These are phyloP conservation scores for Botrylloides violaceus DNA, from an alignment of 23 tunicate genomes.

Conservation along the genomic window DNA sequence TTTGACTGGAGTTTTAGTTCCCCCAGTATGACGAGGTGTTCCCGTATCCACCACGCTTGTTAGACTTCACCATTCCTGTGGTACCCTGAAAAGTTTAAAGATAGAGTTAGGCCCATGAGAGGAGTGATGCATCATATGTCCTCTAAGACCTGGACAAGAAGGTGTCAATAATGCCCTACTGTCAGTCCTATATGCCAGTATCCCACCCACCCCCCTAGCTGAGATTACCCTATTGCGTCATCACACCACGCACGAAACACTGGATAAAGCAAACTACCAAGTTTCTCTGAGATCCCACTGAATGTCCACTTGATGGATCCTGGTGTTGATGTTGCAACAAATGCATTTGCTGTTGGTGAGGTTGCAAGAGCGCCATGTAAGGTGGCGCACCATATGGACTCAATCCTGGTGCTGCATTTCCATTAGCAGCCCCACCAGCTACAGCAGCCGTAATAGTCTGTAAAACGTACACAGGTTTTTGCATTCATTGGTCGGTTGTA, in stretches of 20 bases:
- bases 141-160: too few relatives aligned
- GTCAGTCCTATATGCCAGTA: too few relatives aligned
- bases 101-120: too few relatives aligned
- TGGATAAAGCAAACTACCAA: too few relatives aligned
- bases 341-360: conserved; percentile 55
- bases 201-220: too few relatives aligned
- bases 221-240: too few relatives aligned
- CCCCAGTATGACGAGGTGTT: conserved; percentile 68
- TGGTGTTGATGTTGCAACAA: conserved; percentile 70
- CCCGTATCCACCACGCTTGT: conserved; percentile 51
- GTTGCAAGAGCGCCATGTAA: conserved; percentile 76
- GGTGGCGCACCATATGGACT: conserved; percentile 78
- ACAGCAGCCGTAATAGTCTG: conserved; percentile 87
- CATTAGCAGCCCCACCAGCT: conserved; percentile 56
- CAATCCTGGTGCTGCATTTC: conserved; percentile 68
- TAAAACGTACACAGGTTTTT: too few relatives aligned
- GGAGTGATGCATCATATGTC: too few relatives aligned
- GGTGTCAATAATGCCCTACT: too few relatives aligned
- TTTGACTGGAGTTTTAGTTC: conserved; percentile 26
- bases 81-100: conserved; percentile 23
- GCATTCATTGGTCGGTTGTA: too few relatives aligned
- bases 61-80: conserved; percentile 47
- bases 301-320: conserved; percentile 49
- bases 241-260: too few relatives aligned
- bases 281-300: conserved; percentile 66